A percentile compares a stretch with the other conserved stretches of the same genome.
Evolutionary conservation across 2,113 vertebrate genomes (phyloP).

Genomic region (Circaetus gallicus): DNA sequence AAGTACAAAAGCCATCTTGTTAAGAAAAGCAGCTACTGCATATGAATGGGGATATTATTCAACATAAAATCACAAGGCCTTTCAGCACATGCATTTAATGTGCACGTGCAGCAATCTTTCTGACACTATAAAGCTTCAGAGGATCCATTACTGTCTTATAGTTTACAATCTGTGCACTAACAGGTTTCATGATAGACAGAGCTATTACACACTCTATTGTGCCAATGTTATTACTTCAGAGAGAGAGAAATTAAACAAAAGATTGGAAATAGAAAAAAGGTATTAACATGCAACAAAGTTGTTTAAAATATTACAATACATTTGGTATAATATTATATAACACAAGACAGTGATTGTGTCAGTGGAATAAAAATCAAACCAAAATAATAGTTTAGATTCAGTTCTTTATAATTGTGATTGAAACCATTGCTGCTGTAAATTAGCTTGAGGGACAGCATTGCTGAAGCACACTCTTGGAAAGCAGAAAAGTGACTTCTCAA

Average conservation of each 20-base stretch:
- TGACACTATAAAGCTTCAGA: conserved; percentile 2
- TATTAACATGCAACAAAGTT: neutral
- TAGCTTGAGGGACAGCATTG: neutral
- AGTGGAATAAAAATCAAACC: neutral
- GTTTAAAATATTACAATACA: neutral
- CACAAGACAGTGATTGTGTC: neutral
- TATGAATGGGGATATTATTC: neutral
- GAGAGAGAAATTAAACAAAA: neutral
- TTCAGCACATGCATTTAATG: conserved; percentile 12
- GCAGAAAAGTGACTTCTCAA: neutral
- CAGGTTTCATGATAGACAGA: neutral
- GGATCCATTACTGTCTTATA: conserved; percentile 1
- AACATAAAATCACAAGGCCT: conserved; percentile 6
- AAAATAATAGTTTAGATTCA: neutral
- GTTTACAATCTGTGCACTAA: conserved; percentile 14
- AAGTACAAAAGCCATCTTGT: neutral
- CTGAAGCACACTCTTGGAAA: neutral
- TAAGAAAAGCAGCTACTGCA: neutral
- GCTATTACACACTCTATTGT: neutral
- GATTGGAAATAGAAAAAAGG: neutral
- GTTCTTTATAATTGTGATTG: neutral
- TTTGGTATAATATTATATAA: neutral
- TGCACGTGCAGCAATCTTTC: neutral
- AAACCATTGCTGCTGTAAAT: neutral
- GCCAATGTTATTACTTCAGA: neutral